Evolutionary conservation across 2,797 vertebrate genomes (phyloP).

Genomic region (Potorous gilbertii): DNA sequence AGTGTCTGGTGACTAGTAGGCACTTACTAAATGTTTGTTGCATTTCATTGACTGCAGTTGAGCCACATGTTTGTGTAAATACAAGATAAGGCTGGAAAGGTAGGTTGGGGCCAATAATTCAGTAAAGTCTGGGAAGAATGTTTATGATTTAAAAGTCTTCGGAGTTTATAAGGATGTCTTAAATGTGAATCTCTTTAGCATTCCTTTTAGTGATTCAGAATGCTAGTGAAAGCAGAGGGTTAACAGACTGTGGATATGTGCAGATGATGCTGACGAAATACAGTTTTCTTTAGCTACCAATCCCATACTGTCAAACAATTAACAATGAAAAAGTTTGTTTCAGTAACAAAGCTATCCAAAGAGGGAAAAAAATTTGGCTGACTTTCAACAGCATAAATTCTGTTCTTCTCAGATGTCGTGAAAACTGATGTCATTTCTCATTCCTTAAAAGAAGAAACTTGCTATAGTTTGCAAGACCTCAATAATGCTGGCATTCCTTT

Average conservation of each 20-base stretch:
- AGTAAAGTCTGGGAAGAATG: background rate
- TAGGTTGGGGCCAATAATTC: constrained; percentile 22
- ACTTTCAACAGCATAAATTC: constrained; percentile 82
- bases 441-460: constrained; percentile 80
- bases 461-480: constrained; percentile 80
- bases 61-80: background rate
- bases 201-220: constrained; percentile 16
- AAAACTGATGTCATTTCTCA: constrained; percentile 86
- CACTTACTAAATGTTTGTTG: background rate
- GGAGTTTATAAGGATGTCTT: constrained; percentile 46
- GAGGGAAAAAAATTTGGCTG: constrained; percentile 73
- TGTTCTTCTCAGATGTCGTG: constrained; percentile 82
- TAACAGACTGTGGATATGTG: constrained; percentile 51
- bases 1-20: background rate
- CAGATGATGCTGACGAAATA: constrained; percentile 61
- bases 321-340: constrained; percentile 84
- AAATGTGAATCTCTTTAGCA: constrained; percentile 45
- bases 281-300: constrained; percentile 63
- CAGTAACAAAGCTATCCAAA: constrained; percentile 76
- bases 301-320: constrained; percentile 78
- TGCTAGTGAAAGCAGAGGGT: constrained; percentile 45
- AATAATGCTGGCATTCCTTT: constrained; percentile 82
- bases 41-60: background rate
- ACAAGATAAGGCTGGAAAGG: constrained; percentile 32
- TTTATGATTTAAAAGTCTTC: background rate